Evolutionary conservation across 2,797 vertebrate species (phyloP), one percentile per base, ranked within the genome.

Genomic region (Steatocranus sp.): DNA sequence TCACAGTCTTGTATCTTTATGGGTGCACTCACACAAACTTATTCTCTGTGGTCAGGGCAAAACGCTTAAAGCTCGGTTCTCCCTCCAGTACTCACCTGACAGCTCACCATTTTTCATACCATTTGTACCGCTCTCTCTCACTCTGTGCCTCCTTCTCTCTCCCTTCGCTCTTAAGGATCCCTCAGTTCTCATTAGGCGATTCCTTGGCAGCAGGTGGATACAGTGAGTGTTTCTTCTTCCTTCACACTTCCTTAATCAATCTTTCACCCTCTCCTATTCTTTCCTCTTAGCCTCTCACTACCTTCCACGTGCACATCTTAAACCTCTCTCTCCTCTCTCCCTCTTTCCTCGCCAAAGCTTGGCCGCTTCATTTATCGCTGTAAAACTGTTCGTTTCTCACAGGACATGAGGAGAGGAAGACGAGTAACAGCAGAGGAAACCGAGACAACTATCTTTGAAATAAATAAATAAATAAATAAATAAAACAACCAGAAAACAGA

Each of bases 101-200:
- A 92, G 83, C 87, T 82, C 70, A 49, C 82, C 87, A 91, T 93
- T 88, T 92, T 92, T 91, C 87, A 92, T 66, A 84, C 73, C 23
- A 56, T 83, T 81, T 85, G 80, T 63, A 41, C 70, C 23, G 2
- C 20, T 68, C 20, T 9, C 53, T 54, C 77, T 85, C 84, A 51
- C 70, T 75, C 41, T 11, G 18, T 34, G 6, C 30, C 18, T 46
- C 43, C 80, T 23, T 83, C 63, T 48, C 74, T 85, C 68, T 75
- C 32, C 36, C 82, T 46, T 5, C 9, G 70, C 80, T 85, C 81
- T 73, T 78, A 51, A 83, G 48, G 61, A 83, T 89, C 90, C 83
- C 92, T 89, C 15, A 84, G 83, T 84, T 83, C 88, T 91, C 86
- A 90, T 94, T 93, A 92, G 83, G 79, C 23, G 43, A 81, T 79